A percentile compares a stretch with the other conserved stretches of the same genome.
Evolutionary conservation across 2,888 invertebrate species (phyloP).

Genomic region (Lycocerus yunnanus): DNA sequence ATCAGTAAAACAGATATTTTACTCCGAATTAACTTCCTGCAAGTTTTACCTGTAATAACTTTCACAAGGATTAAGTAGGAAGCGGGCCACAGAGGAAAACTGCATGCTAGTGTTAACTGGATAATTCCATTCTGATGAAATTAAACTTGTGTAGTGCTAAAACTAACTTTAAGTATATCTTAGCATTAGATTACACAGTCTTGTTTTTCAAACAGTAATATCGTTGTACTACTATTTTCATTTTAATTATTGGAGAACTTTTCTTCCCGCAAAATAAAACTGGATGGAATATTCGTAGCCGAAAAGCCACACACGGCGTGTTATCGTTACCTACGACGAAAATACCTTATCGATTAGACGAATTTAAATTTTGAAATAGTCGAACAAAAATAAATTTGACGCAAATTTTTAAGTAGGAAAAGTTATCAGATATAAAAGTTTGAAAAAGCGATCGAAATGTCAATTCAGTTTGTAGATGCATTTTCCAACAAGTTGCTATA

Average conservation of each 20-base stretch:
- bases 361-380: background rate
- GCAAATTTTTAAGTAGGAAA: background rate
- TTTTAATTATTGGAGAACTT: background rate
- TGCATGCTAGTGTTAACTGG: background rate
- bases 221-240: background rate
- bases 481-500: constrained; percentile 21
- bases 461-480: constrained; percentile 12
- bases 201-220: background rate
- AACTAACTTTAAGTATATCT: background rate
- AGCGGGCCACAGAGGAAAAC: background rate
- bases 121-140: background rate
- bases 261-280: background rate
- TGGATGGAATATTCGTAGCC: too few species aligned
- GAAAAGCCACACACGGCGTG: too few species aligned
- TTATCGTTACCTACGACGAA: too few species aligned
- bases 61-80: background rate
- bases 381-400: background rate
- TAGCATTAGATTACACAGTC: background rate
- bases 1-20: background rate
- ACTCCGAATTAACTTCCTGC: background rate
- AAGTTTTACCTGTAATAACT: background rate
- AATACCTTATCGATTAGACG: background rate
- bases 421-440: background rate
- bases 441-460: constrained; percentile 5
- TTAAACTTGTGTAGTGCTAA: background rate